Evolutionary conservation across 2,113 vertebrate genomes (phyloP).

Genomic region (Peromyscus polionotus): DNA sequence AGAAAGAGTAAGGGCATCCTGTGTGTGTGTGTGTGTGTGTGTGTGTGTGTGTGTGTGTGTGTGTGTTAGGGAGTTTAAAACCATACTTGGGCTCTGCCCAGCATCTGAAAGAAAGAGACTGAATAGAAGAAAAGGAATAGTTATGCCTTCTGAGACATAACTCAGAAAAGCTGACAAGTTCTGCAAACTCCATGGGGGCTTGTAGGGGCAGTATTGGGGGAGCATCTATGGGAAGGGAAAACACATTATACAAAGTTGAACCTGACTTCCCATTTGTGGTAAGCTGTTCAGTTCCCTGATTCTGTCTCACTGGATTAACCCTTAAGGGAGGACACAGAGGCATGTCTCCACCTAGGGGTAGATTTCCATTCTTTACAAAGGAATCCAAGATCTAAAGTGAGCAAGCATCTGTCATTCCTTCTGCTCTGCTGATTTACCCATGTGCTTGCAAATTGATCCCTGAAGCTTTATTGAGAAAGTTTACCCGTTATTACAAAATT

Average conservation of each 20-base stretch:
- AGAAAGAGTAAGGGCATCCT: neutral
- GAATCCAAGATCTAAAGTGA: neutral
- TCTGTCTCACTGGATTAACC: neutral
- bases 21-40: no score
- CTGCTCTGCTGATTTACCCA: neutral
- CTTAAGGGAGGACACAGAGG: neutral
- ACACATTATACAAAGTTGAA: neutral
- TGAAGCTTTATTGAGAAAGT: neutral
- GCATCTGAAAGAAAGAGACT: no score
- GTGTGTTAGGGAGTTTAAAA: neutral
- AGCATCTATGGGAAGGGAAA: neutral
- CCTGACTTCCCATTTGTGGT: neutral
- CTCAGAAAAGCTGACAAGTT: neutral
- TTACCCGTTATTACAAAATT: constrained; percentile 32
- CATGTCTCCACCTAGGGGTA: neutral
- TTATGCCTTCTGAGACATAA: neutral
- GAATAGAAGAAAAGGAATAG: neutral
- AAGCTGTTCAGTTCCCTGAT: neutral
- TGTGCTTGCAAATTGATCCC: neutral
- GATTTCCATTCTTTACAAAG: neutral
- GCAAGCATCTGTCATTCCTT: neutral
- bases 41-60: no score
- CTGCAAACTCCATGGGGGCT: no score
- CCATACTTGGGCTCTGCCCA: neutral
- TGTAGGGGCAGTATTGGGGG: neutral